Base-by-base conservation (phyloP, 2,113 vertebrate species). In the Oreocharis arfaki region DNA sequence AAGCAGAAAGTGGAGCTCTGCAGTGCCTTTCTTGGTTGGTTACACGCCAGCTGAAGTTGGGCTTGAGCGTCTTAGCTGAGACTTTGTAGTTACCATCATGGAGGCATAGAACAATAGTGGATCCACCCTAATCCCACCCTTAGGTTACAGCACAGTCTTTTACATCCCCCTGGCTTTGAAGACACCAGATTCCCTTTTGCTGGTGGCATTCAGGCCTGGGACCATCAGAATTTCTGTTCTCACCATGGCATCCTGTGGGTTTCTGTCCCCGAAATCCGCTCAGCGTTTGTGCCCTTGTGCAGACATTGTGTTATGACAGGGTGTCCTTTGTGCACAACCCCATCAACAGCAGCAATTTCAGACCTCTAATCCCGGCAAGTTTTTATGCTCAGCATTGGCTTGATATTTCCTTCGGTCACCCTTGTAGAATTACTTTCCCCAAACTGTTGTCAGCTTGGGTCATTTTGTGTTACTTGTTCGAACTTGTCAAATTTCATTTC, bases 401-500 rank as follows among this genome's bases (percentile, higher is more conserved):
- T 75, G 85, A 64, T 90, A 84, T 95, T 95, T 90, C 49, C 93
- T 95, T 95, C 95, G 96, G 96, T 84, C 96, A 89, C 87, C 96
- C 86, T 33, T 17, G 57, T 35, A 84, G 95, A 96, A 94, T 96
- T 96, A 76, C 86, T 96, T 95, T 93, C 84, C 82, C 81, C 80
- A 96, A 94, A 96, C 84, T 90, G 80, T 95, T 94, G 93, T 95
- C 91, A 92, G 42, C 95, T 94, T 95, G 83, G 92, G 92, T 92
- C 90, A 95, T 97, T 95, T 96, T 93, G 88, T 95, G 96, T 96
- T 94, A 68, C 93, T 97, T 97, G 95, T 97, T 92, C 96, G 95
- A 95, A 94, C 95, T 92, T 95, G 96, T 96, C 96, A 94, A 90
- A 94, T 94, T 94, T 94, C 87, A 96, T 96, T 91, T 90, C 89